Evolutionary conservation across 1,140 invertebrate species (phyloP).

Genomic region (Cecropterus lyciades): DNA sequence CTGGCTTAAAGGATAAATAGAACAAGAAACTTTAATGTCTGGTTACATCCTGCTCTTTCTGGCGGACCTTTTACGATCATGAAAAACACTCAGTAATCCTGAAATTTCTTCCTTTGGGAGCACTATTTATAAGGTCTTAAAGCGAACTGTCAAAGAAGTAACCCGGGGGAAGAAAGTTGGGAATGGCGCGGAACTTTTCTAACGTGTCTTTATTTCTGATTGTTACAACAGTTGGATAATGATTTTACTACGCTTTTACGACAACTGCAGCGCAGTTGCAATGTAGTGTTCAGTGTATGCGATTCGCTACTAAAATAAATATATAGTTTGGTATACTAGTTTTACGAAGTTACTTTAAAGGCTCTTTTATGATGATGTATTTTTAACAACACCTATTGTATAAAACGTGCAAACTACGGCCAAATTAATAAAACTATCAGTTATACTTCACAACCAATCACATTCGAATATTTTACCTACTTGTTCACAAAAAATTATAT

Average conservation of each 20-base stretch:
- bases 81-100: slow-evolving; percentile 61
- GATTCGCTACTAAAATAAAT: slow-evolving; percentile 12
- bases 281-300: background rate
- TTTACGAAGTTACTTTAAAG: no score
- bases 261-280: background rate
- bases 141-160: slow-evolving; percentile 69
- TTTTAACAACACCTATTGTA: no score
- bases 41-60: slow-evolving; percentile 25
- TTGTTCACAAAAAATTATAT: no score
- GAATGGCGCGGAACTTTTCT: slow-evolving; percentile 55
- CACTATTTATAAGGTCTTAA: slow-evolving; percentile 70
- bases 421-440: no score
- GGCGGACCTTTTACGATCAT: slow-evolving; percentile 46
- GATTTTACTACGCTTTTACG: slow-evolving; percentile 39
- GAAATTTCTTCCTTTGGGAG: slow-evolving; percentile 54
- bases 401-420: no score
- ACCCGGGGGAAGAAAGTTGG: slow-evolving; percentile 60
- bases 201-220: slow-evolving; percentile 70
- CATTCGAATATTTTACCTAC: no score
- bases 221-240: slow-evolving; percentile 44
- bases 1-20: background rate
- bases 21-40: slow-evolving; percentile 4
- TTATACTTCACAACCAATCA: no score
- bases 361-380: no score
- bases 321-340: no score